phyloP scores from a whole-genome alignment of 1,140 invertebrate genomes.

The Drosophila saltans region DNA sequence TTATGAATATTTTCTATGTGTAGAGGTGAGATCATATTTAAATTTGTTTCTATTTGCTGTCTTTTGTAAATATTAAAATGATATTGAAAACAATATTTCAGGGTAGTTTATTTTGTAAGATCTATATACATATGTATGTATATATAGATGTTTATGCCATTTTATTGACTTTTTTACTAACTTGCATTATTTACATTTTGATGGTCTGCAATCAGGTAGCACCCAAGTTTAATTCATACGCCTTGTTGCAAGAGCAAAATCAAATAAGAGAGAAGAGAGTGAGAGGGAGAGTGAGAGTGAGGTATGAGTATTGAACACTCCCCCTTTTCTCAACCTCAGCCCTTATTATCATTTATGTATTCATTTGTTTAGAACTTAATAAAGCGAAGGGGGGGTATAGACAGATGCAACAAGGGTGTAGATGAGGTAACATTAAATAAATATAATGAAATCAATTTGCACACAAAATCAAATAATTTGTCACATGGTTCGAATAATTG shows the following conservation, averaged over 20 bases:
- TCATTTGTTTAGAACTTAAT: constrained; percentile 32
- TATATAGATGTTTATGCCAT: background rate
- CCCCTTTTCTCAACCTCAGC: background rate
- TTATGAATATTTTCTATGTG: too few relatives aligned
- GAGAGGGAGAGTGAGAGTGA: too few relatives aligned
- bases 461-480: constrained; percentile 70
- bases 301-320: constrained; percentile 26
- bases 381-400: background rate
- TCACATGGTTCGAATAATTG: constrained; percentile 59
- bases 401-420: background rate
- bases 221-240: background rate
- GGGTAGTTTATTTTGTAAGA: too few relatives aligned
- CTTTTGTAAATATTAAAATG: too few relatives aligned
- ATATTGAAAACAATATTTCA: too few relatives aligned
- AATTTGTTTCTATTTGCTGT: too few relatives aligned
- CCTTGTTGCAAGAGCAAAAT: background rate
- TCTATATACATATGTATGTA: background rate
- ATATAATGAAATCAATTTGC: constrained; percentile 46
- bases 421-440: background rate
- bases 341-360: constrained; percentile 40
- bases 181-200: constrained; percentile 2
- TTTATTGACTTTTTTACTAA: constrained; percentile 6
- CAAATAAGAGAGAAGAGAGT: background rate
- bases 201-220: background rate
- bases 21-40: too few relatives aligned